A percentile compares a stretch with the other conserved stretches of the same genome.
Evolutionary conservation across 2,888 invertebrate genomes (phyloP).

Genomic region (Thymelicus acteon): DNA sequence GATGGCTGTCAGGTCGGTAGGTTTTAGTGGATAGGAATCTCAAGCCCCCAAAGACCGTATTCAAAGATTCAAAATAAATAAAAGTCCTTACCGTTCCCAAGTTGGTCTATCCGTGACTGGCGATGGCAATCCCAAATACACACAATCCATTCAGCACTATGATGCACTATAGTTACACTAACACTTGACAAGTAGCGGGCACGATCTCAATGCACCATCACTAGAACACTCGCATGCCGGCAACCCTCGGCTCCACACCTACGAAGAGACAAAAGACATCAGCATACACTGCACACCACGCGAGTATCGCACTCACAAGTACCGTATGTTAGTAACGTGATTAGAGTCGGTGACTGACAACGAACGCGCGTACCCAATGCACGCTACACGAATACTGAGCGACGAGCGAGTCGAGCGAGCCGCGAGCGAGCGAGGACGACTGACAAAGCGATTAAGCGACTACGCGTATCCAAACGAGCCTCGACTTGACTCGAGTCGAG

Average conservation of each 20-base stretch:
- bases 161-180: slow-evolving; percentile 78
- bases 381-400: slow-evolving; percentile 71
- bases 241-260: slow-evolving; percentile 67
- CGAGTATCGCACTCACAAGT: slow-evolving; percentile 51
- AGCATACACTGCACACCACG: slow-evolving; percentile 64
- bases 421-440: too few species aligned
- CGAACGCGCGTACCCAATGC: slow-evolving; percentile 58
- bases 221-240: slow-evolving; percentile 78
- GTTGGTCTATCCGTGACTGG: slow-evolving; percentile 77
- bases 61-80: background rate
- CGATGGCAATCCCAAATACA: slow-evolving; percentile 80
- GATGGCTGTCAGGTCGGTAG: background rate
- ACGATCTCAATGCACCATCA: slow-evolving; percentile 79
- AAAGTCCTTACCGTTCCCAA: slow-evolving; percentile 78
- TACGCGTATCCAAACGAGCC: slow-evolving; percentile 36
- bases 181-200: slow-evolving; percentile 71
- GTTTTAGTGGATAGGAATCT: too few species aligned
- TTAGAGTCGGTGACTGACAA: slow-evolving; percentile 51
- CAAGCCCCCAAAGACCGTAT: background rate
- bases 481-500: slow-evolving; percentile 39
- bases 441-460: too few species aligned
- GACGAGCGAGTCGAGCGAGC: slow-evolving; percentile 4
- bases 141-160: slow-evolving; percentile 82
- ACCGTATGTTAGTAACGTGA: slow-evolving; percentile 39
- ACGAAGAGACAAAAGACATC: slow-evolving; percentile 72